Conservation (phyloP, 2,797 vertebrate species). For the Petrocephalus schoutedeni region DNA sequence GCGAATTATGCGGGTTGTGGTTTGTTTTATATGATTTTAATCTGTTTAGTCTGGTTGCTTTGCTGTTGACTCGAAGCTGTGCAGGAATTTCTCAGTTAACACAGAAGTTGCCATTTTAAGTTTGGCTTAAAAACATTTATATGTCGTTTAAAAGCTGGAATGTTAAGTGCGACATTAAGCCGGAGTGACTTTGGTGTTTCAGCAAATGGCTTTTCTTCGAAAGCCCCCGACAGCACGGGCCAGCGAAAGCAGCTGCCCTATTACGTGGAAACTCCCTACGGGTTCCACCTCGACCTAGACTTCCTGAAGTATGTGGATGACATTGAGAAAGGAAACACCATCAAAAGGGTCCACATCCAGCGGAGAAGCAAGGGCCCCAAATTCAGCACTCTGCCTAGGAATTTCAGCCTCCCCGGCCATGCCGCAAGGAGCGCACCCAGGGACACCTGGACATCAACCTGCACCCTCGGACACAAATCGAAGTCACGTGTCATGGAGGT, state of each 20-base stretch:
- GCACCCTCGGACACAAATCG: constrained; percentile 68
- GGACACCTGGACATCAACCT: constrained; percentile 72
- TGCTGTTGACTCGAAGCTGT: background rate
- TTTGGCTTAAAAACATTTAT: background rate
- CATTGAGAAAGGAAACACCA: constrained; percentile 97
- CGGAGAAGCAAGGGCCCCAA: constrained; percentile 84
- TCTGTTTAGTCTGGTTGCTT: background rate
- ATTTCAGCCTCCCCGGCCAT: constrained; percentile 87
- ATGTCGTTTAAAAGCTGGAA: background rate
- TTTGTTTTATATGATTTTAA: background rate
- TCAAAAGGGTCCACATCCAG: constrained; percentile 88
- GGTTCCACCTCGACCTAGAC: constrained; percentile 93
- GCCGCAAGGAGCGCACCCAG: constrained; percentile 58
- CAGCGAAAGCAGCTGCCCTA: constrained; percentile 83
- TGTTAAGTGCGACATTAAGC: background rate
- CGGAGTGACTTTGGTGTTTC: constrained; percentile 33
- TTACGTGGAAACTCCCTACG: constrained; percentile 94
- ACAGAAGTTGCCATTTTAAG: background rate
- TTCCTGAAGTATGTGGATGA: constrained; percentile 98
- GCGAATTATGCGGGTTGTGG: background rate
- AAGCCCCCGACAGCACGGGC: constrained; percentile 63
- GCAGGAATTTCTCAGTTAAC: background rate
- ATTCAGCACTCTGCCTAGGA: constrained; percentile 90
- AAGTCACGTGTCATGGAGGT: constrained; percentile 73
- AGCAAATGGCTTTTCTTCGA: constrained; percentile 73